A percentile compares a stretch with the other conserved stretches of the same genome.
Evolutionary conservation across 2,888 invertebrate species (phyloP).

Genomic region (Diabrotica balteata): DNA sequence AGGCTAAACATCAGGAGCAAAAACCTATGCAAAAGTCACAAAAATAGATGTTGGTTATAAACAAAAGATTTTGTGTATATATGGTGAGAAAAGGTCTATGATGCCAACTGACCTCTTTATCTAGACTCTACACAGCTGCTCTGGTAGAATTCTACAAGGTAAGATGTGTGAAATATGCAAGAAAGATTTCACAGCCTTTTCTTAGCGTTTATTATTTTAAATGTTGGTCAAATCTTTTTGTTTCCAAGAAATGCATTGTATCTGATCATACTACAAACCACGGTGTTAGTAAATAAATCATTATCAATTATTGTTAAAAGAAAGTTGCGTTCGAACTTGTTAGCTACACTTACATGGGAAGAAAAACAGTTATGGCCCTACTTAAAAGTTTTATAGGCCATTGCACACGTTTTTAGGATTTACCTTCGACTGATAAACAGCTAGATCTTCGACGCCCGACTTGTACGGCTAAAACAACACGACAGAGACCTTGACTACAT

Average conservation of each 20-base stretch:
- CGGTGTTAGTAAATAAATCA: conserved; percentile 10
- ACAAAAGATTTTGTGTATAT: no score
- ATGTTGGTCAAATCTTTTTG: no score
- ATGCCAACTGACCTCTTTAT: no score
- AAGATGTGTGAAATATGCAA: no score
- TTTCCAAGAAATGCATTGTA: neutral
- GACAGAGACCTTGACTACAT: conserved; percentile 51
- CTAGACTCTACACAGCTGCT: no score
- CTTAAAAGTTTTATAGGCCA: conserved; percentile 39
- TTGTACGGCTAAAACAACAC: conserved; percentile 62
- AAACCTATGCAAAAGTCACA: no score
- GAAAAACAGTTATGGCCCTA: conserved; percentile 35
- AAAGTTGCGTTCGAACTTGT: conserved; percentile 23
- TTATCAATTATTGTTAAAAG: conserved; percentile 9
- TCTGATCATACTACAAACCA: neutral
- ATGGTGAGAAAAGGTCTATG: no score
- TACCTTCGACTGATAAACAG: conserved; percentile 61
- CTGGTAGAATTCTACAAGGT: no score
- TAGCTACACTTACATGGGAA: conserved; percentile 46
- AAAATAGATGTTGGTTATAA: no score
- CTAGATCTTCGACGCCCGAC: conserved; percentile 62
- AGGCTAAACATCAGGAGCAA: no score
- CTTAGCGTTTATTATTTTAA: no score
- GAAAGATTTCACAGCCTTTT: no score
- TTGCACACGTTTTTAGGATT: conserved; percentile 55